Conservation (phyloP, 2,113 vertebrate species). For the Recurvirostra avosetta region DNA sequence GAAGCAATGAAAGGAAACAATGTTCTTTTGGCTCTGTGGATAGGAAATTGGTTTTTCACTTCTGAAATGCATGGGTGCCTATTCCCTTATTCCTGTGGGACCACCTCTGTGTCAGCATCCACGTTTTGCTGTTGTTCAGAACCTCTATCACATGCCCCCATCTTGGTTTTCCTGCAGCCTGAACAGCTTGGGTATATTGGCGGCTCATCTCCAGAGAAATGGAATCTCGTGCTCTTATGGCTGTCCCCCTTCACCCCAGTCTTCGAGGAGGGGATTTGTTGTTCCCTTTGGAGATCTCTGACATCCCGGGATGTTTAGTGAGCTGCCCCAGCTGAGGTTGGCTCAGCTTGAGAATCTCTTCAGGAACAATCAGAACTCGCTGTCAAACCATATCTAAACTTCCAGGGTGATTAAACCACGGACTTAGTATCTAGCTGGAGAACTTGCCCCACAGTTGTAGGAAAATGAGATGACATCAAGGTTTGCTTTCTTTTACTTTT, state of each 20-base stretch:
- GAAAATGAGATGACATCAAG: neutral
- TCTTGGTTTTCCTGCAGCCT: neutral
- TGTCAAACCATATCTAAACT: neutral
- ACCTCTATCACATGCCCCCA: too few relatives aligned
- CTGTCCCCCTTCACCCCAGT: accelerated
- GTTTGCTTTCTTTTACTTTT: neutral
- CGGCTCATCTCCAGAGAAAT: neutral
- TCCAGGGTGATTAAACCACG: neutral
- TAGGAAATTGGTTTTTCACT: neutral
- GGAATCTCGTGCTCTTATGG: accelerated
- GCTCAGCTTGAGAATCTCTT: neutral
- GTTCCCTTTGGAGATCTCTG: neutral
- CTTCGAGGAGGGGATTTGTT: neutral
- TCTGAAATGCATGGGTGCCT: neutral
- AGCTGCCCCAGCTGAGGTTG: neutral
- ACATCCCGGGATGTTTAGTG: accelerated
- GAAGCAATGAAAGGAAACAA: neutral
- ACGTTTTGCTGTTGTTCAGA: neutral
- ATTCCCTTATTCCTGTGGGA: neutral
- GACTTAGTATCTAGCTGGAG: neutral
- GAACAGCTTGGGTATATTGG: neutral
- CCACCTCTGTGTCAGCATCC: too few relatives aligned
- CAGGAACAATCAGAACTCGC: neutral
- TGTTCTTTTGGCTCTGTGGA: neutral
- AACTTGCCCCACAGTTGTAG: neutral